Conservation (phyloP, 2,113 vertebrate species). For the Carassius carassius region DNA sequence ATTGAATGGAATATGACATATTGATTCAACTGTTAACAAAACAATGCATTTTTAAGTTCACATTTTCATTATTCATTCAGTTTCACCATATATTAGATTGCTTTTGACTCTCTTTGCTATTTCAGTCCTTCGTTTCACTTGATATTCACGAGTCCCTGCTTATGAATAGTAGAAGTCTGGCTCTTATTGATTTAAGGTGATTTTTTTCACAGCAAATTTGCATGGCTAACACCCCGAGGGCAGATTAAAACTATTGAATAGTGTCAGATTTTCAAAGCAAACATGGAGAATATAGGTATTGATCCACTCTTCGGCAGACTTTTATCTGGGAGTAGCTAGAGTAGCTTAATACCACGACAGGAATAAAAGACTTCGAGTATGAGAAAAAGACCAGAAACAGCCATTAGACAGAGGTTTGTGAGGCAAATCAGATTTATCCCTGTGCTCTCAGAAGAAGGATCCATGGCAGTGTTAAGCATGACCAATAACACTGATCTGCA, state of each 20-base stretch:
- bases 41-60: not conserved
- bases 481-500: conserved; percentile 23
- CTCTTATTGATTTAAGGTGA: conserved; percentile 55
- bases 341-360: conserved; percentile 58
- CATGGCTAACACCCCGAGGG: conserved; percentile 36
- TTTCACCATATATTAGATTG: conserved; percentile 33
- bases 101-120: conserved; percentile 17
- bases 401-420: conserved; percentile 50
- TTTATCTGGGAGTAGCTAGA: conserved; percentile 54
- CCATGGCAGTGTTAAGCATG: conserved; percentile 23
- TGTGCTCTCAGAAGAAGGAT: conserved; percentile 32
- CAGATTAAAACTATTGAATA: conserved; percentile 44
- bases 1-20: not conserved
- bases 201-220: conserved; percentile 50
- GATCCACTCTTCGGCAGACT: conserved; percentile 58
- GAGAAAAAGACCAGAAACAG: conserved; percentile 45
- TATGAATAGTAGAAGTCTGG: conserved; percentile 48
- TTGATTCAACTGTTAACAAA: not conserved
- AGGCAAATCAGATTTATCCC: conserved; percentile 43
- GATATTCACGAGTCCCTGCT: conserved; percentile 31
- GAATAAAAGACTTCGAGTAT: conserved; percentile 58
- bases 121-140: conserved; percentile 32
- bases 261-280: conserved; percentile 61
- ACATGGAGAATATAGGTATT: conserved; percentile 57
- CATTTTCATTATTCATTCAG: conserved; percentile 18